A percentile compares a stretch with the other conserved stretches of the same genome.
Conservation (phyloP, 2,113 vertebrate species). For the Xenotilapia flavipinnis region DNA sequence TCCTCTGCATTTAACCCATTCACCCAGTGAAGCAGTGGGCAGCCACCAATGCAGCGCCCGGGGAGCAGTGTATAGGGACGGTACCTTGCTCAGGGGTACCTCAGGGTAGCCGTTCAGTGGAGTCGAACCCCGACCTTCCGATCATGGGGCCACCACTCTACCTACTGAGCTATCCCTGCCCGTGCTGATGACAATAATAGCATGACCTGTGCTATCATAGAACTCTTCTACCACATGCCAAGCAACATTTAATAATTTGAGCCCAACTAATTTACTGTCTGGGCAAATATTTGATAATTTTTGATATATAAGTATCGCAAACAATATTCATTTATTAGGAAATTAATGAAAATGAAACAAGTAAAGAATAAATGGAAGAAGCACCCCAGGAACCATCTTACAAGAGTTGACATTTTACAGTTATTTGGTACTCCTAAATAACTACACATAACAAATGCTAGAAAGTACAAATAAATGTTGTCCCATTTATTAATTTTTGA, state of each 20-base stretch:
- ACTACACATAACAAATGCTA: not conserved
- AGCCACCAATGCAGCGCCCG: too few species aligned
- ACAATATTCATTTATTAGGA: not conserved
- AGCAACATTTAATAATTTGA: not conserved
- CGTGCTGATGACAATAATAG: not conserved
- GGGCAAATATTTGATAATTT: not conserved
- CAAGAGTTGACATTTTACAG: not conserved
- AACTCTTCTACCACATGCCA: not conserved
- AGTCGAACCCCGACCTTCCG: too few species aligned
- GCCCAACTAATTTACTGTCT: not conserved
- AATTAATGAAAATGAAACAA: not conserved
- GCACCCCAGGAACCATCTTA: not conserved
- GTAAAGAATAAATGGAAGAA: not conserved
- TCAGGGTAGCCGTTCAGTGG: too few species aligned
- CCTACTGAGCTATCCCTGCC: not conserved
- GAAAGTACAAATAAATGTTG: not conserved
- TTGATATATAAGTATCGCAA: fast-evolving
- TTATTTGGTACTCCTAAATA: not conserved
- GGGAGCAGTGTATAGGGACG: too few species aligned
- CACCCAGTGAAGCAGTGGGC: too few species aligned
- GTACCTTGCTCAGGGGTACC: too few species aligned
- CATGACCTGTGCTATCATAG: not conserved
- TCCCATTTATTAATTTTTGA: fast-evolving
- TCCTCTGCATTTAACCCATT: too few species aligned
- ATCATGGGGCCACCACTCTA: too few species aligned